A percentile compares a stretch with the other conserved stretches of the same genome.
Conservation (phyloP, 2,113 vertebrate species). For the Sylvilagus bachmani region DNA sequence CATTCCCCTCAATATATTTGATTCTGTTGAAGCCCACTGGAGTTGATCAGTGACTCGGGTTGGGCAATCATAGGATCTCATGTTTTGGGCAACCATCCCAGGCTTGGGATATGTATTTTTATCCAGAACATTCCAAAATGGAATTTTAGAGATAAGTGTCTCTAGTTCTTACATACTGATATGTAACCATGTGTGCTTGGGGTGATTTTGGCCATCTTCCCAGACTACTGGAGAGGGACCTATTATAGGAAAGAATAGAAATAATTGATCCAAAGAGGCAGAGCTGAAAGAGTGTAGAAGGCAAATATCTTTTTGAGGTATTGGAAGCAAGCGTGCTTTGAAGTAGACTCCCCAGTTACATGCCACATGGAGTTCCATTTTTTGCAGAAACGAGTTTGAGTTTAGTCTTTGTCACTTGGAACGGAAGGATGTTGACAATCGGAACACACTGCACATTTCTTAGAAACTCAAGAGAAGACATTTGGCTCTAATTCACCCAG, state of each 20-base stretch:
- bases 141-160: background rate
- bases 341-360: background rate
- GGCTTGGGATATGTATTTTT: background rate
- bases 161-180: background rate
- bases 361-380: background rate
- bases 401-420: background rate
- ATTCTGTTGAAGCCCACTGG: background rate
- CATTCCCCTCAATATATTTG: rapidly evolving
- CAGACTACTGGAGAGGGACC: background rate
- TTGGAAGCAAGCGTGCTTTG: background rate
- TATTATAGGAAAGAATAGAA: background rate
- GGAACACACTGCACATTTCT: too few relatives aligned
- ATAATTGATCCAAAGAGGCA: background rate
- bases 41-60: background rate
- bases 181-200: background rate
- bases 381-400: background rate
- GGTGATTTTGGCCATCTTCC: background rate
- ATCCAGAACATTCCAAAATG: background rate
- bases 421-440: background rate
- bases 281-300: background rate
- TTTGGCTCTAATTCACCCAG: rapidly evolving
- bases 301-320: background rate
- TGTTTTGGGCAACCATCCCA: too few relatives aligned
- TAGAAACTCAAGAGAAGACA: rapidly evolving
- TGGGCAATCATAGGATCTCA: too few relatives aligned